These are phyloP conservation scores for Gyps fulvus DNA, from an alignment of 2,113 vertebrate species.

Conservation along the genomic window DNA sequence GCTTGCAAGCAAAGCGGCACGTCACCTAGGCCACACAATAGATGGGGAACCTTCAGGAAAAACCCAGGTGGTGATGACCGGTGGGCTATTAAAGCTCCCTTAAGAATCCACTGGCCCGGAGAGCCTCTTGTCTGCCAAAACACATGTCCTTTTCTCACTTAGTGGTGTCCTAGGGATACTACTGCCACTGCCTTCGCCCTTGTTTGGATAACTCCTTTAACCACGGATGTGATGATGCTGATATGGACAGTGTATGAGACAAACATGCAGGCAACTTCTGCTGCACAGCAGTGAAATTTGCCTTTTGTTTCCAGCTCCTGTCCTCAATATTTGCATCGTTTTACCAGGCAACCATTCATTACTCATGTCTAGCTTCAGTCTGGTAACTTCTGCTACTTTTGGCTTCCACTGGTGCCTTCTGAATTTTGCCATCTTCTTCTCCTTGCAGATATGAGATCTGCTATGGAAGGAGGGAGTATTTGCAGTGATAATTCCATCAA, in stretches of 20 bases:
- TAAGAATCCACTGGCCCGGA: not conserved
- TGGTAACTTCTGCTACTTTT: not conserved
- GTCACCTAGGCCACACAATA: rapidly evolving
- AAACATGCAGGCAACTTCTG: not conserved
- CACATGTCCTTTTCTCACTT: not conserved
- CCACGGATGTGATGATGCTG: not conserved
- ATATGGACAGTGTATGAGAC: not conserved
- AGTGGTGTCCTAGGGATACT: not conserved
- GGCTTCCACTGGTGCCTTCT: not conserved
- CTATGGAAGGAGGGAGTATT: slow-evolving; percentile 72
- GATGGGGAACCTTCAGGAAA: not conserved
- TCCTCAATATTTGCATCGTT: not conserved
- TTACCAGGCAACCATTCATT: not conserved
- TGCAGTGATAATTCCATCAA: slow-evolving; percentile 73
- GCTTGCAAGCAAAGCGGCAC: not conserved
- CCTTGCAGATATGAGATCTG: slow-evolving; percentile 72
- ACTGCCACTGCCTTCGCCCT: not conserved
- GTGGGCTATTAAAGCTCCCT: not conserved
- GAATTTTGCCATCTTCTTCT: not conserved
- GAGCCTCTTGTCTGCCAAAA: not conserved
- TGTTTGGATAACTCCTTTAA: not conserved
- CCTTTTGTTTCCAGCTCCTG: not conserved
- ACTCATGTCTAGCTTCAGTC: not conserved
- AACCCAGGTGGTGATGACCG: not conserved
- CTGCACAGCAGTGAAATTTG: not conserved